Evolutionary conservation across 2,113 vertebrate genomes (phyloP).

Genomic region (Clarias macrocephalus): DNA sequence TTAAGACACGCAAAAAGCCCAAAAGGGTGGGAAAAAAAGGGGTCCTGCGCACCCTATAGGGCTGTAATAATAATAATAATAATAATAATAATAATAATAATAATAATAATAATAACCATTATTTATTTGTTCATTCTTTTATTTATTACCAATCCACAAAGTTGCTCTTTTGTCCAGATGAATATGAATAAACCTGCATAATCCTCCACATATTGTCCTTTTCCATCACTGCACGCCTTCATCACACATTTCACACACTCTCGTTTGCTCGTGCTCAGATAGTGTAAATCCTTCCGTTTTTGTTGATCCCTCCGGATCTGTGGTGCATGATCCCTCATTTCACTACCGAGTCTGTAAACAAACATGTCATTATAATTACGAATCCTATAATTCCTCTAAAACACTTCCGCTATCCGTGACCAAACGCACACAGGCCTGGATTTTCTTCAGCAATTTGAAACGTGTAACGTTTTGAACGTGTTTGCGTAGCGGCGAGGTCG

Average conservation of each 20-base stretch:
- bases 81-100: too few relatives aligned
- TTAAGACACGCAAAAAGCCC: too few relatives aligned
- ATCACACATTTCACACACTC: neutral
- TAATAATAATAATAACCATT: too few relatives aligned
- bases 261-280: neutral
- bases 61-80: too few relatives aligned
- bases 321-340: neutral
- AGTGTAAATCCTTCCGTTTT: constrained; percentile 5
- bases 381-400: constrained; percentile 16
- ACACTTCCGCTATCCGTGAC: neutral
- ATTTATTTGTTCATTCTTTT: neutral
- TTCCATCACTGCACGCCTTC: too few relatives aligned
- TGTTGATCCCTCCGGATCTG: neutral
- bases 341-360: constrained; percentile 18
- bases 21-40: too few relatives aligned
- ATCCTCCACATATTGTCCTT: neutral
- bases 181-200: neutral
- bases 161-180: neutral
- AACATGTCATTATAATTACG: constrained; percentile 5
- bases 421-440: neutral
- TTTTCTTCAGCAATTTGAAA: neutral
- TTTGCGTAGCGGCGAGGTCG: neutral
- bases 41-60: too few relatives aligned
- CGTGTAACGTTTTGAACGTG: neutral
- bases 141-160: neutral